phyloP scores from a whole-genome alignment of 2,797 vertebrate species.

The Phylloscopus collybita region DNA sequence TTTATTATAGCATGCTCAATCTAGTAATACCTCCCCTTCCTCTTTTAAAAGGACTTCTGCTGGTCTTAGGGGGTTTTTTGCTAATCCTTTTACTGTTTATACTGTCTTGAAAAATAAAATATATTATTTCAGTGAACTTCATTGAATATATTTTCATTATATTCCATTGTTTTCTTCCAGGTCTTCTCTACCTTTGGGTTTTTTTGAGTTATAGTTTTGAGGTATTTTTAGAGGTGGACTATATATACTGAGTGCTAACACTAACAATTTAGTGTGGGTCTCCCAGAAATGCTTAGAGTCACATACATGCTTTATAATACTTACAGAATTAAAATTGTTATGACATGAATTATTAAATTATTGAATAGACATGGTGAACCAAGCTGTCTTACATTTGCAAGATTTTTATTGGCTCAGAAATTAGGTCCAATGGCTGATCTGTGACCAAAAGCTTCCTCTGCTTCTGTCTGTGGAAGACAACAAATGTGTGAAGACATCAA shows the following conservation, averaged over 20 bases:
- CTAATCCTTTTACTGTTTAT: background rate
- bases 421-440: background rate
- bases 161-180: background rate
- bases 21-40: background rate
- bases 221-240: background rate
- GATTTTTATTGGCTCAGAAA: background rate
- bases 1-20: background rate
- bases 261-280: background rate
- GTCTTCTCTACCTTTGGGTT: background rate
- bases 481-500: background rate
- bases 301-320: background rate
- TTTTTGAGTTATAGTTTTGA: background rate
- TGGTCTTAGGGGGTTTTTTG: accelerated
- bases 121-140: accelerated
- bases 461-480: background rate
- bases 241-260: background rate
- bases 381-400: background rate
- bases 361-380: background rate
- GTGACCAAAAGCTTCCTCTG: background rate
- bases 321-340: background rate
- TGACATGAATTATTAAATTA: background rate
- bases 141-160: background rate
- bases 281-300: background rate
- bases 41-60: background rate
- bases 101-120: background rate